Evolutionary conservation across 2,113 vertebrate species (phyloP), one percentile per base, ranked within the genome.

Genomic region (Grantiella picta): DNA sequence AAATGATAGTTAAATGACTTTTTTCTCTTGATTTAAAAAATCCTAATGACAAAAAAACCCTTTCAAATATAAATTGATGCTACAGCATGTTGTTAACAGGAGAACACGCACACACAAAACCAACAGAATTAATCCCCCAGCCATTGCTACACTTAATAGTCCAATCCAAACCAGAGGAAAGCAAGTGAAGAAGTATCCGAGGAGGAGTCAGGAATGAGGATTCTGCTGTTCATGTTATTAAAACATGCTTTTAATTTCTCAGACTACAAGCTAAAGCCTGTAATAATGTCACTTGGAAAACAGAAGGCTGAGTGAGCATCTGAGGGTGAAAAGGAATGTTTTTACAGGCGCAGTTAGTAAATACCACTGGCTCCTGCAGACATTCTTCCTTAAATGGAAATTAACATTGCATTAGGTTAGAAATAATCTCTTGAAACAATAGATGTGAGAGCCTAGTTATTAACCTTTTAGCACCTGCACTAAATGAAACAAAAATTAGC

Each of bases 321-420:
- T 97, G 97, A 97, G 97, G 97, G 96, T 96, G 96, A 96, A 95
- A 96, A 97, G 96, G 98, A 98, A 98, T 98, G 98, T 98, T 98
- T 97, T 98, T 95, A 96, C 95, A 98, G 97, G 97, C 97, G 31
- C 89, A 97, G 95, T 94, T 97, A 96, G 97, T 97, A 98, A 98
- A 98, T 96, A 98, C 98, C 97, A 96, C 95, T 94, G 97, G 97
- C 92, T 97, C 88, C 86, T 85, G 88, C 92, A 92, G 84, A 95
- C 96, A 96, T 98, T 98, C 94, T 97, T 98, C 97, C 97, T 97
- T 97, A 98, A 96, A 97, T 97, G 94, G 96, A 98, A 98, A 95
- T 86, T 94, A 96, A 88, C 92, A 83, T 85, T 63, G 91, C 97
- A 94, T 94, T 94, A 96, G 92, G 89, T 92, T 95, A 79, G 42